Evolutionary conservation across 2,888 invertebrate genomes (phyloP).

Genomic region (Cryptus armator): DNA sequence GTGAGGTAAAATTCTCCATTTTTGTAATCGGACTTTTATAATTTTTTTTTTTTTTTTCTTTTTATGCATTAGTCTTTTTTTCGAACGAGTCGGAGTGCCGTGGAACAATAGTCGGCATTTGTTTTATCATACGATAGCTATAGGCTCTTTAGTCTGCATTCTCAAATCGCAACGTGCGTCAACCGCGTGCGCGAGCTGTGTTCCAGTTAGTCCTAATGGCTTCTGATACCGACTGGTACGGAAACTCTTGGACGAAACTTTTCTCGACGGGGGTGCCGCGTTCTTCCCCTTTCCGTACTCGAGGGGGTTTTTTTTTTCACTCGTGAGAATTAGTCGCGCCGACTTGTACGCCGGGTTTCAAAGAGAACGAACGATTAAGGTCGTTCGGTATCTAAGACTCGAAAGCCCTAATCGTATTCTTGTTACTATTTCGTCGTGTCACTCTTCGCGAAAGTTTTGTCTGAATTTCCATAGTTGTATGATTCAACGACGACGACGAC

Average conservation of each 20-base stretch:
- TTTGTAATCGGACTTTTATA: not conserved
- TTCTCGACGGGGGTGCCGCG: conserved; percentile 12
- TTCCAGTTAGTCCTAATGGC: conserved; percentile 63
- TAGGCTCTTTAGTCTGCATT: not conserved
- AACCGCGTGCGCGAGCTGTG: conserved; percentile 19
- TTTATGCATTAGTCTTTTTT: not conserved
- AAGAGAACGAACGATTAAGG: conserved; percentile 59
- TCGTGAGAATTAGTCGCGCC: conserved; percentile 46
- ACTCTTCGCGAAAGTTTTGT: conserved; percentile 44
- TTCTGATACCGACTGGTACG: conserved; percentile 61
- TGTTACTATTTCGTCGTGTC: conserved; percentile 38
- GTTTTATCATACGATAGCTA: conserved; percentile 28
- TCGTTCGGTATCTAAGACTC: conserved; percentile 48
- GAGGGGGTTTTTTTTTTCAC: not conserved
- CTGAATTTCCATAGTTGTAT: conserved; percentile 27
- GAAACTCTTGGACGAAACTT: conserved; percentile 54
- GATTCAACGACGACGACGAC: conserved; percentile 4
- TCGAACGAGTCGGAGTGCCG: conserved; percentile 41
- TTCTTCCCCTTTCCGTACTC: not conserved
- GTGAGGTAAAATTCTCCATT: not conserved
- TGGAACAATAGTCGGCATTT: not conserved
- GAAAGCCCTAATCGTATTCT: conserved; percentile 12
- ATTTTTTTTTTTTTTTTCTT: not conserved
- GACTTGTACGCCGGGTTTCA: not conserved
- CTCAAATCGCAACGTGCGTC: not conserved